phyloP scores from a whole-genome alignment of 37 sponge, comb jelly and placozoan species.

The Chondrilla cf. caribensis region DNA sequence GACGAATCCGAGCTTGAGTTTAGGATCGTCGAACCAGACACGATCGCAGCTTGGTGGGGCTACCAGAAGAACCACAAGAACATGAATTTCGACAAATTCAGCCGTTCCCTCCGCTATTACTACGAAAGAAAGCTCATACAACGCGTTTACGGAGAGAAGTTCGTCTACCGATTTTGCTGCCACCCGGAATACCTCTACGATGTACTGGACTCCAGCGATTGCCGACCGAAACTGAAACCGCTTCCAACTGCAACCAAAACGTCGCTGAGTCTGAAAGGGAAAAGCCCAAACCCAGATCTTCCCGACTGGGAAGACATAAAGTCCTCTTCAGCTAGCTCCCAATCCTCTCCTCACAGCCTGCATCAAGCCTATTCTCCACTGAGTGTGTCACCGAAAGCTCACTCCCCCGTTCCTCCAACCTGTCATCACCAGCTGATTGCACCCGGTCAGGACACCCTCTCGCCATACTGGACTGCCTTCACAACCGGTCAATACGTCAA shows the following conservation, averaged over 20 bases:
- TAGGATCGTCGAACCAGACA: slow-evolving; percentile 72
- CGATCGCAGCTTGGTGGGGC: slow-evolving; percentile 82
- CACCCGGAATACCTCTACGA: slow-evolving; percentile 67
- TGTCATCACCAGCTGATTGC: too few species aligned
- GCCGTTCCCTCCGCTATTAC: slow-evolving; percentile 87
- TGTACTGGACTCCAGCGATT: slow-evolving; percentile 52
- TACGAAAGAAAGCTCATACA: slow-evolving; percentile 78
- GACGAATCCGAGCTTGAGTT: slow-evolving; percentile 57
- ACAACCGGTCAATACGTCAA: too few species aligned
- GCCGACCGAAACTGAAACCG: slow-evolving; percentile 61
- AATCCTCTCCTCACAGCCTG: not conserved
- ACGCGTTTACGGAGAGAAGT: slow-evolving; percentile 70
- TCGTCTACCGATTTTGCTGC: slow-evolving; percentile 67
- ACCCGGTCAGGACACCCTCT: too few species aligned
- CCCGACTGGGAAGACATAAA: slow-evolving; percentile 29
- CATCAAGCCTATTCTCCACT: not conserved
- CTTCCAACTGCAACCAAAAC: slow-evolving; percentile 32
- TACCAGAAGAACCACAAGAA: slow-evolving; percentile 67
- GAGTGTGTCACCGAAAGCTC: not conserved
- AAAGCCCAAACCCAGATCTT: not conserved
- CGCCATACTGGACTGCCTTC: too few species aligned
- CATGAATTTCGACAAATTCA: slow-evolving; percentile 90
- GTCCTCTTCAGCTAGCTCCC: not conserved
- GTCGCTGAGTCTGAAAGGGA: not conserved
- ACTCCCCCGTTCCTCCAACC: not conserved